Evolutionary conservation across 2,797 vertebrate genomes (phyloP), one percentile per base, ranked within the genome.

Genomic region (Craterocephalus amniculus): DNA sequence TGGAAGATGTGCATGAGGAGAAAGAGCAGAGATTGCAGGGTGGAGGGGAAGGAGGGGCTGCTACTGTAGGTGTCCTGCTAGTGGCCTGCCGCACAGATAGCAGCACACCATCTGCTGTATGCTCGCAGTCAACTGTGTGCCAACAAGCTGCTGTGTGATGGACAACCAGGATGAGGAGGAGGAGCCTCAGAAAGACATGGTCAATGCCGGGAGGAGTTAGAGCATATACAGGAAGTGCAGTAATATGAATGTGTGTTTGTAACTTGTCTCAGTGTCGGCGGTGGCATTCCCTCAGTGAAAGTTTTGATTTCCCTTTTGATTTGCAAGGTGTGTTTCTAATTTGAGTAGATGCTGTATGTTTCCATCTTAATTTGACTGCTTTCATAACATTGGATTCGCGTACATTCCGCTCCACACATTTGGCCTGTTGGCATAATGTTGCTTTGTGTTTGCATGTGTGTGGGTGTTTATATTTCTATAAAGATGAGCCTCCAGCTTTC

Each of bases 31-130:
- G 79, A 81, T 69, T 55, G 70, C 54, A 70, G 77, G 45, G 72
- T 52, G 36, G 58, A 73, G 52, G 75, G 38, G 35, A 58, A 73
- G 84, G 81, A 83, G 78, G 82, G 75, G 81, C 73, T 78, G 82
- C 43, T 72, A n/a, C n/a, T n/a, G n/a, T n/a, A 77, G 85, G 83
- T 88, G 88, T 90, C 88, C 90, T 90, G 90, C 89, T 90, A 87
- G 92, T 91, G 88, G 86, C 86, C 80, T 85, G 83, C 87, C 87
- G 85, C 87, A 83, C 83, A 77, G 84, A 89, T 88, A 91, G 87
- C 89, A 85, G 83, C 81, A 68, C 85, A 89, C 93, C 93, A 94
- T 95, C 94, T 95, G 94, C 91, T 90, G 77, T 78, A 74, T 71
- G 83, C 81, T 88, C 89, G 81, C 86, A 68, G 80, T 81, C 75